Evolutionary conservation across 1,140 invertebrate species (phyloP).

Genomic region (Trachelipus rathkii): DNA sequence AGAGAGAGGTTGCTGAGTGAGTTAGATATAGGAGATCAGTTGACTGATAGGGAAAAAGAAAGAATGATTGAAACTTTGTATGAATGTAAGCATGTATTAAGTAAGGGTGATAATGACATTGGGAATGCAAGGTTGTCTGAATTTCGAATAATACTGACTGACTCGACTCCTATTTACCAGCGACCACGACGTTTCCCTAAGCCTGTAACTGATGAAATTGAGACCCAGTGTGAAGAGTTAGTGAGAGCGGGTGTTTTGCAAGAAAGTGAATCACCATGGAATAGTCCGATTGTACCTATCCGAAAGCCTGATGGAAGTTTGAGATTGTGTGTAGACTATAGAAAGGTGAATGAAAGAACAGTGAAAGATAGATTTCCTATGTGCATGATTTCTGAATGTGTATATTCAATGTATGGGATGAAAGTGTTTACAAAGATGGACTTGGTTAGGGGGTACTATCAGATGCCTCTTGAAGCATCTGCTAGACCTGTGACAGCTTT

Average conservation of each 20-base stretch:
- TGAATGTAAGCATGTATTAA: neutral
- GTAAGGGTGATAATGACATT: neutral
- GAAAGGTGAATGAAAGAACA: neutral
- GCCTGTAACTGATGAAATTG: neutral
- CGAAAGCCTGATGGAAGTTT: neutral
- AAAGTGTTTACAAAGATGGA: constrained; percentile 9
- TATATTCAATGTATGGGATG: neutral
- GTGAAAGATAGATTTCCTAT: neutral
- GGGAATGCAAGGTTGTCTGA: neutral
- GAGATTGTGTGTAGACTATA: constrained; percentile 23
- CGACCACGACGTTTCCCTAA: neutral
- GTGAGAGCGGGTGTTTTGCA: neutral
- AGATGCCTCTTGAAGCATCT: neutral
- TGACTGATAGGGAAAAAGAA: too few relatives aligned
- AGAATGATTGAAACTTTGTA: too few relatives aligned
- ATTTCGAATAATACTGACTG: neutral
- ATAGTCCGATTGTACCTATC: neutral
- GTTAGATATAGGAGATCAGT: too few relatives aligned
- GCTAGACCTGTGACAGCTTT: neutral
- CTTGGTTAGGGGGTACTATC: neutral
- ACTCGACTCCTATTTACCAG: constrained; percentile 11
- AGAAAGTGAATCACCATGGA: neutral
- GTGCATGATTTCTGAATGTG: neutral
- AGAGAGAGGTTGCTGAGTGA: too few relatives aligned
- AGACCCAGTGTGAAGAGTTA: neutral